Percentiles rank a stretch among this genome's conserved stretches.
phyloP scores from a whole-genome alignment of 2,888 invertebrate species.

The Lasioglossum zephyrum region DNA sequence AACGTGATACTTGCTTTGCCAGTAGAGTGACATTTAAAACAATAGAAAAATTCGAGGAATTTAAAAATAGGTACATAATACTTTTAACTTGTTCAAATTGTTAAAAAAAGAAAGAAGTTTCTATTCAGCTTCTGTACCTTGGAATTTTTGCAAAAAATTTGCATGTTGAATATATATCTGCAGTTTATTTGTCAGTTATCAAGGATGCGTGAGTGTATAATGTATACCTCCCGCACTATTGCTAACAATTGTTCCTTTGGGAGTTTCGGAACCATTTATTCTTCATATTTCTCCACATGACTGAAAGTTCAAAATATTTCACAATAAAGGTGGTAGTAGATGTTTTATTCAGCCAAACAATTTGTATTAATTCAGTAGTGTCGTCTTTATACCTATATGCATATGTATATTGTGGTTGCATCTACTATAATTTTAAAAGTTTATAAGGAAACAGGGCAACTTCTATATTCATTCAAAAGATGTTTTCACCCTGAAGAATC shows the following conservation, averaged over 20 bases:
- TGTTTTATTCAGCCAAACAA: neutral
- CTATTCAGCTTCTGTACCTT: neutral
- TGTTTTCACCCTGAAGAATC: neutral
- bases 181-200: neutral
- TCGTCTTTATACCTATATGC: neutral
- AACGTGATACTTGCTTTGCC: too few relatives aligned
- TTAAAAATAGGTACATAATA: neutral
- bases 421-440: neutral
- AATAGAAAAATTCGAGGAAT: neutral
- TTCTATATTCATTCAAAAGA: neutral
- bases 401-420: neutral
- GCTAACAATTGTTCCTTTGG: neutral
- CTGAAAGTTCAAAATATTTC: neutral
- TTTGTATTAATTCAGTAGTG: neutral
- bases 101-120: neutral
- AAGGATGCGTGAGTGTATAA: neutral
- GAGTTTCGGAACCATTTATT: neutral
- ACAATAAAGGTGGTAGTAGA: neutral
- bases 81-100: neutral
- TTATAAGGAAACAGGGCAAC: neutral
- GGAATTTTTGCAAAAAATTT: neutral
- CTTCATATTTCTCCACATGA: neutral
- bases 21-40: too few relatives aligned
- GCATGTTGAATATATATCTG: neutral
- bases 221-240: neutral